Percentiles rank a stretch among this genome's conserved stretches.
Conservation (phyloP, 2,797 vertebrate species). For the Peromyscus eremicus region DNA sequence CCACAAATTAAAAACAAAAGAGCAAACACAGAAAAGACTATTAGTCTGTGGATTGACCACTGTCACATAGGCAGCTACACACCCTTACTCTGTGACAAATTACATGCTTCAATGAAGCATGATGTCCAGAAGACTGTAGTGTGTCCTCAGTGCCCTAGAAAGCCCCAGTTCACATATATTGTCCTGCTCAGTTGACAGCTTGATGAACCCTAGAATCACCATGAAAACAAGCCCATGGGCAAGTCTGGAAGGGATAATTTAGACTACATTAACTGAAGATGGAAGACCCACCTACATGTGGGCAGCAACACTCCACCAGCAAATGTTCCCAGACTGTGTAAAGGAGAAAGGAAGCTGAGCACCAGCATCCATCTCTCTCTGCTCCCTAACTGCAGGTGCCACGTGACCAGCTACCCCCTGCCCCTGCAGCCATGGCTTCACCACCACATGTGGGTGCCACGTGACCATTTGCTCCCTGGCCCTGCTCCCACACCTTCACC, state of each 20-base stretch:
- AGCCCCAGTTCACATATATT: background rate
- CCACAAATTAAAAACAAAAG: conserved; percentile 7
- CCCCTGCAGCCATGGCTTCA: background rate
- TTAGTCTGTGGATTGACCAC: background rate
- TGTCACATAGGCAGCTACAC: background rate
- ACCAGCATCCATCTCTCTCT: background rate
- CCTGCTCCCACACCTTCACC: background rate
- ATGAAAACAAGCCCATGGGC: background rate
- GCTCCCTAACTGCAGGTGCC: background rate
- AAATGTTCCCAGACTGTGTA: background rate
- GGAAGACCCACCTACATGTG: background rate
- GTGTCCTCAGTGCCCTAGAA: background rate
- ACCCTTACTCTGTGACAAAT: background rate
- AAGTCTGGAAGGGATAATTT: background rate
- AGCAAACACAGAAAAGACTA: background rate
- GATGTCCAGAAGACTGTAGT: background rate
- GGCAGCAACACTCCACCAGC: too few relatives aligned
- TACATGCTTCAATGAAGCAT: background rate
- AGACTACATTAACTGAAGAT: background rate
- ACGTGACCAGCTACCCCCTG: background rate
- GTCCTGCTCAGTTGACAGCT: background rate
- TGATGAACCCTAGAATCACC: background rate
- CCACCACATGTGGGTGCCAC: background rate
- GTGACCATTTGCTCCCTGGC: background rate
- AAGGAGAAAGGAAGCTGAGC: background rate